Evolutionary conservation across 2,797 vertebrate species (phyloP), one percentile per base, ranked within the genome.

Genomic region (Amblyraja radiata): DNA sequence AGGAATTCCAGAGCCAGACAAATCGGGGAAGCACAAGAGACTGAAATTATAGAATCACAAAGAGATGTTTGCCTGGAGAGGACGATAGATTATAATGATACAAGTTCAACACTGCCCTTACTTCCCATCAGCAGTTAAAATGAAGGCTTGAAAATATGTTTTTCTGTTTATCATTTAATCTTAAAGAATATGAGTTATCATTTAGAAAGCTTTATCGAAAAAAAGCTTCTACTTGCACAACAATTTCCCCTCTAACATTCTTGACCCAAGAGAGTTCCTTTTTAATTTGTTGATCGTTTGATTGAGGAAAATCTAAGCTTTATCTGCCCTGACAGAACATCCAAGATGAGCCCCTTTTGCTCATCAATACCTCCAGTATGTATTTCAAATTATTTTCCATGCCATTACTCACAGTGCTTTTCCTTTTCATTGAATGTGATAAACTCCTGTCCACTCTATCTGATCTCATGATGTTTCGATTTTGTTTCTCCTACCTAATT

Each of bases 261-360:
- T n/a, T 18, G 28, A 58, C 58, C 28, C 63, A 25, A 86, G 14
- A 32, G 58, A 86, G 28, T 32, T 32, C 61, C 5, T 84, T 76
- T 81, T 84, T 61, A 84, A 84, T 61, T 86, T 86, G 58, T 86
- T 65, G 58, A 28, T 65, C 11, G 11, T 86, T 86, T 58, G 83
- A 86, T 63, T 86, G 25, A 13, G 54, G 54, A 84, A 84, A 58
- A 84, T 61, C 46, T 63, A 61, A 86, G 58, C 61, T 86, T 86
- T 86, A 65, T 86, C 28, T 13, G n/a, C n/a, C 63, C 83, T 16
- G 28, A 18, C 63, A 61, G 28, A 86, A 86, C 58, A 86, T 86
- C 83, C 58, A 63, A 28, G 58, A 28, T 32, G 58, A 86, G 83
- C 83, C 28, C 58, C 58, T 63, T 86, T 86, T 63, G 65, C 58